These are phyloP conservation scores for Hemichromis elongatus DNA, from an alignment of 2,113 vertebrate species.

Conservation along the genomic window DNA sequence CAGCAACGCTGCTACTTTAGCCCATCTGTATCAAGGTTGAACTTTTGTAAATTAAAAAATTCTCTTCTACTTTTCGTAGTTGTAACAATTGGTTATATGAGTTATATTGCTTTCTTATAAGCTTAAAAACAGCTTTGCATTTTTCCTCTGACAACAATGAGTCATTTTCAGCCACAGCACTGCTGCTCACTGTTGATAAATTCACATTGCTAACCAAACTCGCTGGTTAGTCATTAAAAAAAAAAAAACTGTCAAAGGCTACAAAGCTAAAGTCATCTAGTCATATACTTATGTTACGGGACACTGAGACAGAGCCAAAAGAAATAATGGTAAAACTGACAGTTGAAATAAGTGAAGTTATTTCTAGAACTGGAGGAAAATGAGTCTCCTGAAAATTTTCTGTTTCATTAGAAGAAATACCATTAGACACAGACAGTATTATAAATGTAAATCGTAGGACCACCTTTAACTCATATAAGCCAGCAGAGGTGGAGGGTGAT, in stretches of 20 bases:
- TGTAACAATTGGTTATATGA: too few species aligned
- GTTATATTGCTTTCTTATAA: too few species aligned
- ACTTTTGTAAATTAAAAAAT: too few species aligned
- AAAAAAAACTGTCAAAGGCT: not conserved
- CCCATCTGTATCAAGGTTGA: too few species aligned
- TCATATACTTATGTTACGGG: not conserved
- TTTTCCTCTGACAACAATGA: not conserved
- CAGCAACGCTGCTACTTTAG: too few species aligned
- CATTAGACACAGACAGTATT: not conserved
- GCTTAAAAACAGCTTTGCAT: too few species aligned
- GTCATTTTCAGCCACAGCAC: not conserved
- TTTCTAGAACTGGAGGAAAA: not conserved
- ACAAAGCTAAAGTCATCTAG: not conserved
- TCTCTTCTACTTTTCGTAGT: too few species aligned
- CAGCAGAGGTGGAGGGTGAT: not conserved
- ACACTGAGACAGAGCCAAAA: not conserved
- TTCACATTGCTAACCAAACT: not conserved
- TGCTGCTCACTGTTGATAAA: not conserved
- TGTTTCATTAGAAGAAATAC: not conserved
- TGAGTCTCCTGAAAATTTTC: not conserved
- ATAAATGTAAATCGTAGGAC: not conserved
- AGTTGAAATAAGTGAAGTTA: not conserved
- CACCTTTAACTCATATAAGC: not conserved
- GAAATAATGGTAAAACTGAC: not conserved
- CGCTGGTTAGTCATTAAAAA: not conserved